A percentile compares a stretch with the other conserved stretches of the same genome.
phyloP scores from a whole-genome alignment of 2,797 vertebrate genomes.

The Xerus rutilus region DNA sequence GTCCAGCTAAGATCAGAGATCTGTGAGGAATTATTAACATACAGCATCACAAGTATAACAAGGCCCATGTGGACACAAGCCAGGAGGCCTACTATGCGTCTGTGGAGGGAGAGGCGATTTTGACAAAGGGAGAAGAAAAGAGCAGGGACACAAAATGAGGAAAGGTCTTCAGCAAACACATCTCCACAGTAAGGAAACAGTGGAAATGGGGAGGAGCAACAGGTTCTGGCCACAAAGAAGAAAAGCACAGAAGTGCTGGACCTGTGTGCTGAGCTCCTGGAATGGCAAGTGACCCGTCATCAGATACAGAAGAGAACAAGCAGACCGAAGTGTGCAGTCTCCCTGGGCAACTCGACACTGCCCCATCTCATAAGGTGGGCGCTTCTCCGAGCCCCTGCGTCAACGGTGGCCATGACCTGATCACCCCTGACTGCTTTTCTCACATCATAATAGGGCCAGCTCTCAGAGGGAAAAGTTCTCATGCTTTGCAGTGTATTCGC shows the following conservation, averaged over 20 bases:
- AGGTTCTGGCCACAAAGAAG: background rate
- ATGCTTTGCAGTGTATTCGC: background rate
- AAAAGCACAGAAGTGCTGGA: background rate
- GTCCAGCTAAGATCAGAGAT: background rate
- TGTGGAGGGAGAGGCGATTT: accelerated
- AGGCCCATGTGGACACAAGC: background rate
- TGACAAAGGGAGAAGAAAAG: background rate
- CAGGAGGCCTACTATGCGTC: background rate
- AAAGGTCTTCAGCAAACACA: background rate
- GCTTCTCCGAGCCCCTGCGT: accelerated
- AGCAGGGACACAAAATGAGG: background rate
- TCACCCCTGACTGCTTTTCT: background rate
- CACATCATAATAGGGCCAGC: background rate
- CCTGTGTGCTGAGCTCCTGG: background rate
- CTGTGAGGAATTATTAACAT: background rate
- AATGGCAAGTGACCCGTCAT: background rate
- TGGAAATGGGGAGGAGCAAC: background rate
- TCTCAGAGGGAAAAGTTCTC: background rate
- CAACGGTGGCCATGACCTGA: background rate
- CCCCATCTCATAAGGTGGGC: background rate
- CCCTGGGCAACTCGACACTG: background rate
- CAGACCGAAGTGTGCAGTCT: background rate
- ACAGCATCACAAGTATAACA: background rate
- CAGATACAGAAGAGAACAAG: background rate
- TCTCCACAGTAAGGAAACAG: background rate